A percentile compares a stretch with the other conserved stretches of the same genome.
phyloP scores from a whole-genome alignment of 2,113 vertebrate genomes.

The Heterochromis multidens region DNA sequence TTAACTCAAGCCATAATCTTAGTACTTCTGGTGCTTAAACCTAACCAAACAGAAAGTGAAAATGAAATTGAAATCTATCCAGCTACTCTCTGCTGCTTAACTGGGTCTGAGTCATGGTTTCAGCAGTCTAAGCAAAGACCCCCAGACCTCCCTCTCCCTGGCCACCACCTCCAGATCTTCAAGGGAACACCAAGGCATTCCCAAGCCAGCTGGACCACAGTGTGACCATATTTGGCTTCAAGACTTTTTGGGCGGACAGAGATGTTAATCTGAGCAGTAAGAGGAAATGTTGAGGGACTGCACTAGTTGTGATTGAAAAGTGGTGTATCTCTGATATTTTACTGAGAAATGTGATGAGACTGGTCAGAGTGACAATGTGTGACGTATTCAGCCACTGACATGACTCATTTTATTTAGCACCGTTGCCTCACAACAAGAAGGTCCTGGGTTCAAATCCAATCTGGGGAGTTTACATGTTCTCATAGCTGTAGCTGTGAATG shows the following conservation, averaged over 20 bases:
- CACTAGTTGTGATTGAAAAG: neutral
- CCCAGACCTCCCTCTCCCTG: neutral
- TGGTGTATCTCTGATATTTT: neutral
- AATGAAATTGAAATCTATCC: neutral
- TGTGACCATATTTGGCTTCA: neutral
- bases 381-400: neutral
- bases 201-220: neutral
- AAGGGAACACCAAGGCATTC: neutral
- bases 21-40: neutral
- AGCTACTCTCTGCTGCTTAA: neutral
- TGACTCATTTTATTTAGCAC: neutral
- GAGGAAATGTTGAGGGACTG: neutral
- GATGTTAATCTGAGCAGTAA: neutral
- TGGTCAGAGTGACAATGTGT: no score
- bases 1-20: neutral
- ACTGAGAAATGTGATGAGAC: neutral
- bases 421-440: neutral
- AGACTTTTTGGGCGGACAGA: neutral
- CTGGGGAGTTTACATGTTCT: fast-evolving
- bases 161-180: neutral
- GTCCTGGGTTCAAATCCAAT: neutral
- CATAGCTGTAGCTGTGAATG: neutral
- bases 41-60: neutral
- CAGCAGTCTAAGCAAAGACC: neutral
- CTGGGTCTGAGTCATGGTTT: neutral